These are phyloP conservation scores for Gonatopus flavifemur DNA, from an alignment of 1,140 invertebrate genomes.

Conservation along the genomic window DNA sequence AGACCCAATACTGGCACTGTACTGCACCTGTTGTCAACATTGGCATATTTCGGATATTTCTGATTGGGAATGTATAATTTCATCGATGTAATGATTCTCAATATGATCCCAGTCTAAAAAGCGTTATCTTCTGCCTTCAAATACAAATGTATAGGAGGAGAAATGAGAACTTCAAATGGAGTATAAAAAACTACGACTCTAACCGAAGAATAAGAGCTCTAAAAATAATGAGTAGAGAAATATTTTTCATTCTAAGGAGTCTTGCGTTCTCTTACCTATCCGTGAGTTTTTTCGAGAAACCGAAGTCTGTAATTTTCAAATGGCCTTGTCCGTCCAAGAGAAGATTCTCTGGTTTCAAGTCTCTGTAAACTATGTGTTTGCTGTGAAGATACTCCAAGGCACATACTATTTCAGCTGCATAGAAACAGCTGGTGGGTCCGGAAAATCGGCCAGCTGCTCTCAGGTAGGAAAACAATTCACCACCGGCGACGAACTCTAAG, in stretches of 20 bases:
- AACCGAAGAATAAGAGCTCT: no score
- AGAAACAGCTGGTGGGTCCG: constrained; percentile 84
- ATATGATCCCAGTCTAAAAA: no score
- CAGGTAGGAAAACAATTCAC: constrained; percentile 94
- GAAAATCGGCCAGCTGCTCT: constrained; percentile 89
- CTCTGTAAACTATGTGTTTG: constrained; percentile 81
- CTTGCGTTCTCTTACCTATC: constrained; percentile 60
- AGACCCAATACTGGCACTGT: no score
- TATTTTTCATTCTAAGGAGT: constrained; percentile 1
- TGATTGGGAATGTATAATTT: no score
- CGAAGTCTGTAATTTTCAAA: constrained; percentile 96
- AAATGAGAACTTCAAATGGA: no score
- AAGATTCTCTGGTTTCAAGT: constrained; percentile 89
- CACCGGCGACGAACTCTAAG: constrained; percentile 92
- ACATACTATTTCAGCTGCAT: constrained; percentile 90
- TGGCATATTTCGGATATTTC: no score
- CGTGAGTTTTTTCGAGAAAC: constrained; percentile 91
- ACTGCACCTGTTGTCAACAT: no score
- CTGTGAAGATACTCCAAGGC: constrained; percentile 93
- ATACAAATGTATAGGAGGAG: no score
- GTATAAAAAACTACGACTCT: no score
- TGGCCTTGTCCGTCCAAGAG: constrained; percentile 90
- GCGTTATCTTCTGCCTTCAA: no score
- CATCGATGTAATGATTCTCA: no score
- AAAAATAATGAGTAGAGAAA: constrained; percentile 6